Conservation (phyloP, 2,888 invertebrate genomes). For the Elysia crispata region DNA sequence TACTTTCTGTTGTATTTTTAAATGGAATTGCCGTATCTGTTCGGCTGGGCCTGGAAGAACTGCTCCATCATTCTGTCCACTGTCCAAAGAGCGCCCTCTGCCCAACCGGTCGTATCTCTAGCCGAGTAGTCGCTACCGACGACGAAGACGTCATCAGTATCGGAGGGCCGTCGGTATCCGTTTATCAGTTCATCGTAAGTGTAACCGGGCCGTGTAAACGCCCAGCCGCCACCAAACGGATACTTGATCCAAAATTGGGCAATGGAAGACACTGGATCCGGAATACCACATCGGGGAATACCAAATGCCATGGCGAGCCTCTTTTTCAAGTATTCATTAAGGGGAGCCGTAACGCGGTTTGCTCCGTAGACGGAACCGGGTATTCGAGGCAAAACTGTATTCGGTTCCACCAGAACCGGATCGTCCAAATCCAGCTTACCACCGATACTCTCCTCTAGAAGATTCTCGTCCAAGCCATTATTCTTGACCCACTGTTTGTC, state of each 20-base stretch:
- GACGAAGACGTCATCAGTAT: constrained; percentile 33
- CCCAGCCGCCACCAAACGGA: constrained; percentile 36
- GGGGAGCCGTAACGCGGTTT: not conserved
- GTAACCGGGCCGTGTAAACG: constrained; percentile 16
- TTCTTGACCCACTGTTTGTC: too few species aligned
- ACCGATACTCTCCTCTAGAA: too few species aligned
- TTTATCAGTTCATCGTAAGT: constrained; percentile 11
- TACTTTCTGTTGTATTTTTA: not conserved
- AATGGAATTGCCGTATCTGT: not conserved
- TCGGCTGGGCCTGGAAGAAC: not conserved
- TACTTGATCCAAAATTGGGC: constrained; percentile 25
- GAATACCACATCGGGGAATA: not conserved
- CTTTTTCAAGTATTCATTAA: not conserved
- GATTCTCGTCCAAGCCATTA: too few species aligned
- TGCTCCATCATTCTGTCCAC: constrained; percentile 15
- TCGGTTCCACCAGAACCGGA: not conserved
- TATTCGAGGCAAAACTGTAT: not conserved
- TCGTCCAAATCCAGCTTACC: too few species aligned
- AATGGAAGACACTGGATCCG: not conserved
- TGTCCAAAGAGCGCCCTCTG: constrained; percentile 11
- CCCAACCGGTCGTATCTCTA: not conserved
- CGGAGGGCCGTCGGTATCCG: constrained; percentile 23
- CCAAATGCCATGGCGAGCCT: not conserved
- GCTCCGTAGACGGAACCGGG: not conserved
- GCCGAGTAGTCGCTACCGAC: constrained; percentile 15